Base-by-base conservation (phyloP, 2,797 vertebrate species). In the Bradypodion ventrale region DNA sequence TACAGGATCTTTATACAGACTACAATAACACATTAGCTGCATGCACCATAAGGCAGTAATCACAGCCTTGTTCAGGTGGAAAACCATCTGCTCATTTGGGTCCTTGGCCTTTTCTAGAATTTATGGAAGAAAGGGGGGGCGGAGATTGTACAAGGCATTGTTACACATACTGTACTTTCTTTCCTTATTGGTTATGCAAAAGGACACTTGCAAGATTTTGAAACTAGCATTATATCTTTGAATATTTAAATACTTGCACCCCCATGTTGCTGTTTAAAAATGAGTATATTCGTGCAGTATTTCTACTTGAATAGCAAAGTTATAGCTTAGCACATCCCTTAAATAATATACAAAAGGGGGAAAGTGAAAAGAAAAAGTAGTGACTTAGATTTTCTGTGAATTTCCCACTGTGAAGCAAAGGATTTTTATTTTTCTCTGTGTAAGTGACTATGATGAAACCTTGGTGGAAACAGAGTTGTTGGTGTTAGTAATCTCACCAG, bases 1-100 rank as follows among this genome's bases (percentile, higher is more conserved):
- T 81, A 40, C 7, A 65, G 23, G 76, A 9, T 10, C 25, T 87
- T 84, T 37, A 46, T 29, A 16, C 29, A 56, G 40, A 77, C 4
- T 77, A 37, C 19, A 72, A 32, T 13, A 62, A 29, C 56, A 46
- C 2, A 0, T 74, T 27, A 10, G n/a, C 13, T 52, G 12, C 16
- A 85, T 62, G 23, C 19, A 73, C 82, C 79, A 27, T 40, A 52
- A 35, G 37, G 83, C 83, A 80, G 7, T 37, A 87, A 79, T 19
- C 8, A 44, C 56, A 86, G 75, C 79, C 29, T 68, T 90, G 62
- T 66, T 52, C 46, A 63, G 12, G 21, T 75, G 13, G 46, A 37
- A 89, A 90, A 79, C 32, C 83, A 88, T 75, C 29, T 87, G 35
- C 63, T 92, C 42, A 6, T 27, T 78, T 0, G 25, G 35, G 74